phyloP scores from a whole-genome alignment of 2,797 vertebrate genomes.

The Diplodus puntazzo region DNA sequence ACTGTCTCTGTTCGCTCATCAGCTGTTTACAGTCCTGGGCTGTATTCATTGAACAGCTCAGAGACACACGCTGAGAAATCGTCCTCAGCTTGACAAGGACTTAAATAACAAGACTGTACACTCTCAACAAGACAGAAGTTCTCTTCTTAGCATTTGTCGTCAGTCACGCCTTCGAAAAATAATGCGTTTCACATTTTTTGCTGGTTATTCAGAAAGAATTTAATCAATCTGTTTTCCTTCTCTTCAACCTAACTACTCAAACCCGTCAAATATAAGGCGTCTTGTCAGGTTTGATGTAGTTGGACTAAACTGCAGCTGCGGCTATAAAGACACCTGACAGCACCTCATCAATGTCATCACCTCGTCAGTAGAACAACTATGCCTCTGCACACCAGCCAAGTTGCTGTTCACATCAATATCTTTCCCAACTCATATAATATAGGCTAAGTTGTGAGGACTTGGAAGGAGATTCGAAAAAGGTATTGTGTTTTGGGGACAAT shows the following conservation, averaged over 20 bases:
- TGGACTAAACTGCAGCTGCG: conserved; percentile 1
- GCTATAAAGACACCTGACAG: conserved; percentile 13
- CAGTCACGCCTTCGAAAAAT: background rate
- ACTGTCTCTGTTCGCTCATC: conserved; percentile 5
- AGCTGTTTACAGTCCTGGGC: background rate
- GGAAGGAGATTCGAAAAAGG: too few species aligned
- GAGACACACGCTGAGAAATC: background rate
- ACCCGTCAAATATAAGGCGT: background rate
- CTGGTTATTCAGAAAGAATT: background rate
- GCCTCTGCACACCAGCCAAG: too few species aligned
- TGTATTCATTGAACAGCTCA: background rate
- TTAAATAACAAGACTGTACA: background rate
- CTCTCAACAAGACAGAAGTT: background rate
- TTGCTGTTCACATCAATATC: too few species aligned
- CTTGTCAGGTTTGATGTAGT: background rate
- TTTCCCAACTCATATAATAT: too few species aligned
- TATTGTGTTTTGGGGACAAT: too few species aligned
- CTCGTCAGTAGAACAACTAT: too few species aligned
- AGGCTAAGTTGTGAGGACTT: too few species aligned
- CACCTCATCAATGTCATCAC: background rate
- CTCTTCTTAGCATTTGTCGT: background rate
- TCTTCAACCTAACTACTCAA: background rate
- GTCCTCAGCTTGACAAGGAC: background rate
- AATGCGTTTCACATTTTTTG: background rate
- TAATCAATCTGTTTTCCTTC: background rate